Evolutionary conservation across 2,113 vertebrate species (phyloP).

Genomic region (Opisthocomus hoazin): DNA sequence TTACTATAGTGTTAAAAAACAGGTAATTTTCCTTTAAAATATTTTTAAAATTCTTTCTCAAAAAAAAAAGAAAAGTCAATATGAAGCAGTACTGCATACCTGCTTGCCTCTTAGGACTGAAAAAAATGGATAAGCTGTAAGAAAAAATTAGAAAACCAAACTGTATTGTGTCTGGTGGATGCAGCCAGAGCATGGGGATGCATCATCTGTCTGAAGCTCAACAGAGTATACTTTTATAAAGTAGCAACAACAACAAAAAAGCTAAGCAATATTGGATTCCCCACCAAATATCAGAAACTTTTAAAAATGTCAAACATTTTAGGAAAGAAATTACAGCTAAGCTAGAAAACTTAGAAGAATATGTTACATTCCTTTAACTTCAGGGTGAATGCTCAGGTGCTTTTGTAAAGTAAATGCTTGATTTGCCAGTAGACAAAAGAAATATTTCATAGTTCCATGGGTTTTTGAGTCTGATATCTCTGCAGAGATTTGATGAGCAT

Average conservation of each 20-base stretch:
- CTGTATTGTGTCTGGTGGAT: conserved; percentile 3
- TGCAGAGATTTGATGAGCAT: neutral
- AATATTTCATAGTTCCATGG: neutral
- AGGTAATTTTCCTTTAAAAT: neutral
- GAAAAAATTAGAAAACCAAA: conserved; percentile 18
- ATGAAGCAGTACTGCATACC: neutral
- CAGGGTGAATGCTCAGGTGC: neutral
- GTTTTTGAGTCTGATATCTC: neutral
- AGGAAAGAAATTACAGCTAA: neutral
- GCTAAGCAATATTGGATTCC: neutral
- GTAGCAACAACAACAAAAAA: neutral
- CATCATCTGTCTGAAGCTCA: conserved; percentile 35
- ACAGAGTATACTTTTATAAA: conserved; percentile 30
- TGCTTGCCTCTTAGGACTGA: neutral
- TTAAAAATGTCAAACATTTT: neutral
- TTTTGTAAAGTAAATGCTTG: neutral
- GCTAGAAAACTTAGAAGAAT: neutral
- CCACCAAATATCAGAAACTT: neutral
- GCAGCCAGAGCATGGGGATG: neutral
- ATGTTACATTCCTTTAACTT: neutral
- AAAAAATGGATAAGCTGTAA: conserved; percentile 1
- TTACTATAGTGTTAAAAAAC: neutral
- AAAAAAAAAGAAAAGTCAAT: neutral
- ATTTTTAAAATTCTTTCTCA: neutral
- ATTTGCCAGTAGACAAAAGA: neutral